These are phyloP conservation scores for Setophaga petechia DNA, from an alignment of 2,113 vertebrate species.

Conservation along the genomic window DNA sequence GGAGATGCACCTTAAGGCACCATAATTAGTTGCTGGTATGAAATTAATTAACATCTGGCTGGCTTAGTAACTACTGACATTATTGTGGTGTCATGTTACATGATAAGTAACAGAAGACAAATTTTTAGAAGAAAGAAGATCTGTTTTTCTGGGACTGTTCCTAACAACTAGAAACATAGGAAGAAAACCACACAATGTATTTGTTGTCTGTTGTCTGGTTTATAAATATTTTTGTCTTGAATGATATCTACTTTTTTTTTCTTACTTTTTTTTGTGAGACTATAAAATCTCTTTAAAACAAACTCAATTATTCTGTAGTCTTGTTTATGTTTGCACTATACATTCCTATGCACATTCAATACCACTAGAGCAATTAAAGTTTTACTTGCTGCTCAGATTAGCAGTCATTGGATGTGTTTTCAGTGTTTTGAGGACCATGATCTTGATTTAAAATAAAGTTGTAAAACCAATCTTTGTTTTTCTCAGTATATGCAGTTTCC, in stretches of 20 bases:
- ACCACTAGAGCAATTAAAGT: neutral
- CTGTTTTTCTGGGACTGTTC: neutral
- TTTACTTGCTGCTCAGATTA: neutral
- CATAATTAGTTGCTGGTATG: neutral
- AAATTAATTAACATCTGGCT: conserved; percentile 38
- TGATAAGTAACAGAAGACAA: neutral
- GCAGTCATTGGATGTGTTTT: neutral
- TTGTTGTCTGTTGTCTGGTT: neutral
- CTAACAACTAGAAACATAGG: neutral
- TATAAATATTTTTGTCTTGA: neutral
- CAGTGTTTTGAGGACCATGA: neutral
- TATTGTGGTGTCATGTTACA: neutral
- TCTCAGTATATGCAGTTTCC: neutral
- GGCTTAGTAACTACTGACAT: neutral
- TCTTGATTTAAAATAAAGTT: neutral
- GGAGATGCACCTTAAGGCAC: neutral
- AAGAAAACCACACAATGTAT: neutral
- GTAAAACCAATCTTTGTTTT: neutral
- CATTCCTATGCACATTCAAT: neutral
- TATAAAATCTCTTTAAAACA: neutral
- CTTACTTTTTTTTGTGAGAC: neutral
- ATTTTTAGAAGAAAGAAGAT: neutral
- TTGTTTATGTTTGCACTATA: neutral
- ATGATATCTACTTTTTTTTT: neutral
- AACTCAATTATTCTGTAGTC: neutral